Percentiles rank a stretch among this genome's conserved stretches.
These are phyloP conservation scores for Tribolium madens DNA, from an alignment of 1,140 invertebrate genomes.

Conservation along the genomic window DNA sequence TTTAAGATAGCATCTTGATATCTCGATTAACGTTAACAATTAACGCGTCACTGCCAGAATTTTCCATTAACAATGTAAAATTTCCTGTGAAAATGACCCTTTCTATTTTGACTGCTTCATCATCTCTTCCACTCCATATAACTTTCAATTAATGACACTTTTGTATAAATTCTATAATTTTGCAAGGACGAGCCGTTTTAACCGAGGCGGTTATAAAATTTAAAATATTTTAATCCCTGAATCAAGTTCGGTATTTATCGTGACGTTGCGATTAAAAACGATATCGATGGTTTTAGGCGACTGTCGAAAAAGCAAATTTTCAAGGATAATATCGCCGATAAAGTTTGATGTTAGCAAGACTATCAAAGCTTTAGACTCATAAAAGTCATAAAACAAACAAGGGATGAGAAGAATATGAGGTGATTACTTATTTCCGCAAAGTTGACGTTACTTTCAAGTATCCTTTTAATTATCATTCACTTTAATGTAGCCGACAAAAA, in stretches of 20 bases:
- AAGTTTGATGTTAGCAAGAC: slow-evolving; percentile 11
- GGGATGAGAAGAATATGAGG: not conserved
- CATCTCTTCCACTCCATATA: slow-evolving; percentile 25
- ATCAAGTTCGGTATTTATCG: slow-evolving; percentile 13
- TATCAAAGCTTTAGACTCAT: slow-evolving; percentile 17
- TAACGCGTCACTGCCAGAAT: slow-evolving; percentile 31
- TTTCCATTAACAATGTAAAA: slow-evolving; percentile 16
- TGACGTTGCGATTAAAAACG: slow-evolving; percentile 8
- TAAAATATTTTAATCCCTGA: not conserved
- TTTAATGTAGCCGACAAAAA: not conserved
- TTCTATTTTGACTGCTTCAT: slow-evolving; percentile 19
- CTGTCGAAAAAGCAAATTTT: slow-evolving; percentile 3
- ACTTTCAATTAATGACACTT: not conserved
- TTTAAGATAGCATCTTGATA: not conserved
- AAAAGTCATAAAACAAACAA: slow-evolving; percentile 36
- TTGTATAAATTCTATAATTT: slow-evolving; percentile 19
- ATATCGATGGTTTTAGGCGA: too few species aligned
- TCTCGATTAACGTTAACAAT: slow-evolving; percentile 7
- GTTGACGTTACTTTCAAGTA: slow-evolving; percentile 9
- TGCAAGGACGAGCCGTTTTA: not conserved
- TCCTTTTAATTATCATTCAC: slow-evolving; percentile 14
- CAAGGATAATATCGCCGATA: slow-evolving; percentile 12
- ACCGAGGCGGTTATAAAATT: not conserved
- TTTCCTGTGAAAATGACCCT: slow-evolving; percentile 14
- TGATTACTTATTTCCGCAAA: slow-evolving; percentile 17